Base-by-base conservation (phyloP, 1,140 invertebrate species). In the Aphis gossypii region DNA sequence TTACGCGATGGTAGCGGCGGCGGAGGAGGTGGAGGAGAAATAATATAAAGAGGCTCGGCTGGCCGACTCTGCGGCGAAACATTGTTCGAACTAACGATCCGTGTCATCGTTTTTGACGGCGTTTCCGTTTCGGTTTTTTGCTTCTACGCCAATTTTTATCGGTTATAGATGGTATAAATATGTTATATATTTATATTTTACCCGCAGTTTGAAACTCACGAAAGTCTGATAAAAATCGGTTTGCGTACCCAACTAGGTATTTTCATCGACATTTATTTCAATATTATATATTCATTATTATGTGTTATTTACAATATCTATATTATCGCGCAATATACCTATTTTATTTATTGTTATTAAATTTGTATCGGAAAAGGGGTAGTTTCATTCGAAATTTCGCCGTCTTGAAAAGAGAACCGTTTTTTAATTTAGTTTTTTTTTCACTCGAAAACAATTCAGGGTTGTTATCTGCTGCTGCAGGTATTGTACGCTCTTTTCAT, bases 101-200 rank as follows among this genome's bases (percentile, higher is more conserved):
- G 25, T 90, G 54, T 90, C 89, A 90, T 90, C 89, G 89, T 68
- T 90, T 90, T 90, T 90, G 89, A 90, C 38, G 89, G 89, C 89
- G 14, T 44, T 90, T 89, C 35, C 88, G n/a, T 56, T 89, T 89
- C 54, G 88, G 51, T 56, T 89, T 89, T 87, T 38, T n/a, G n/a
- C 35, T 35, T 51, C 46, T 46, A 8, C 86, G 18, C 25, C 44
- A 30, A 44, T 86, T 86, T 83, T 86, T 86, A 86, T 86, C 83
- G 82, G 21, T 25, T 76, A n/a, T n/a, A n/a, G 30, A 76, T 76
- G 60, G n/a, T 76, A 76, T n/a, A 35, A 84, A 30, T 84, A 23
- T 84, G 41, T 84, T 84, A 14, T 30, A 84, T 41, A 84, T 87
- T 48, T 51, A 48, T 88, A 9, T 88, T 54, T 54, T 88, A 54